Base-by-base conservation (phyloP, 1,140 invertebrate genomes). In the Drosophila sucinea region DNA sequence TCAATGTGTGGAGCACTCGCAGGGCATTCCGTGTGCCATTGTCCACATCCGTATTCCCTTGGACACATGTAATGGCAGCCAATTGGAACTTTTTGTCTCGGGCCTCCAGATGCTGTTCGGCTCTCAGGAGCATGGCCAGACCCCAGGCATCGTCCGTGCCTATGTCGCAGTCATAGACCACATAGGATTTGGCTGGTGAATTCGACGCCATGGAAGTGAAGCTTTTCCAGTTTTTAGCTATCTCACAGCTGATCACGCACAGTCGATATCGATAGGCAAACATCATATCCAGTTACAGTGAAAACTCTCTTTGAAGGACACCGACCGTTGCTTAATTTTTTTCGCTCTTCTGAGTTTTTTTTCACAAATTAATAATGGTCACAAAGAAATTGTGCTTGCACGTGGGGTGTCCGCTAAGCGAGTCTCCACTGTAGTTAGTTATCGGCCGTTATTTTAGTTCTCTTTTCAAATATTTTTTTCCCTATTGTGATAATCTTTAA, bases 101-200 rank as follows among this genome's bases (percentile, higher is more conserved):
- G 8, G 61, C 35, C 8, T 71, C 60, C 0, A n/a, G 4, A 3
- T 62, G 23, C 35, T 58, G 27, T 69, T 95, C 93, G 3, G 94
- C 94, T 11, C 92, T 87, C 10, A 95, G 79, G 2, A 95, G 81
- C 77, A 95, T 91, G 25, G 94, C 83, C 4, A 96, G 73, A 1
- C 94, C 95, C 74, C 94, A 92, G n/a, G 94, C 94, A 92, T 95
- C 95, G 77, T 95, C 95, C 5, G 92, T 92, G 1, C 95, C 95
- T 8, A 93, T 92, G 81, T 95, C 95, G 40, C 93, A 93, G 74
- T 95, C 95, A 33, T 94, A 90, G 27, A 95, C 93, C 40, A 95
- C 90, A 55, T 67, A 78, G 10, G 55, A 35, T 8, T 23, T 4
- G 30, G 2, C 1, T 33, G 32, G 11, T 0, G 10, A 23, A n/a